Base-by-base conservation (phyloP, 23 tunicate species). In the Ascidia mentula region DNA sequence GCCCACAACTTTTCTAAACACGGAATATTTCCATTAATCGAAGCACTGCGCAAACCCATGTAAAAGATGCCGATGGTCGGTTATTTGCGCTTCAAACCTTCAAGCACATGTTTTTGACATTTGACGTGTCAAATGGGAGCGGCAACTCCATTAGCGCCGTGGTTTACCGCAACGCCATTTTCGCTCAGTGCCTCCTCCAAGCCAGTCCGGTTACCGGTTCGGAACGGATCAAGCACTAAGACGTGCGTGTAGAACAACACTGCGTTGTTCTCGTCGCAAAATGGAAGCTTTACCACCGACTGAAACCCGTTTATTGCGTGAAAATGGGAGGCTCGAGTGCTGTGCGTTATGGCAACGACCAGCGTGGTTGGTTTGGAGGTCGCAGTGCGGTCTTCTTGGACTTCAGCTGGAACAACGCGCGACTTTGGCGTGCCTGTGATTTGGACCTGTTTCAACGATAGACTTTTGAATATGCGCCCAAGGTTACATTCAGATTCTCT, bases 271-370 rank as follows among this genome's bases (percentile, higher is more conserved):
- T 40, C 60, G 86, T 87, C 91, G 72, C 60, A 39, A 60, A 33
- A 87, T 0, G 91, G 88, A 46, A 78, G 24, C 45, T 60, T 45
- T 28, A 31, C 46, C 33, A 82, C 74, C 34, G 80, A 77, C n/a
- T 79, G 84, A 39, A 89, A 89, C 15, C 94, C 94, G 80, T 89
- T 89, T 59, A 84, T 38, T 53, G 73, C 38, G 81, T 89, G 94
- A 46, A 89, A 89, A 1, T 53, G 36, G 20, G 87, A 76, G 1
- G 94, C 84, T 59, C 94, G 69, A 3, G 78, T 83, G 46, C 94
- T 82, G 84, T 89, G 94, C 31, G 84, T 77, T 17, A 83, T 60
- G 5, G 87, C 87, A 8, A 89, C 77, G 60, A 89, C 88, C 15
- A 89, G 76, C 0, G 94, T 88, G 7, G 65, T 28, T 3, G 22